A percentile compares a stretch with the other conserved stretches of the same genome.
Conservation (phyloP, 2,797 vertebrate species). For the Sciurus vulgaris region DNA sequence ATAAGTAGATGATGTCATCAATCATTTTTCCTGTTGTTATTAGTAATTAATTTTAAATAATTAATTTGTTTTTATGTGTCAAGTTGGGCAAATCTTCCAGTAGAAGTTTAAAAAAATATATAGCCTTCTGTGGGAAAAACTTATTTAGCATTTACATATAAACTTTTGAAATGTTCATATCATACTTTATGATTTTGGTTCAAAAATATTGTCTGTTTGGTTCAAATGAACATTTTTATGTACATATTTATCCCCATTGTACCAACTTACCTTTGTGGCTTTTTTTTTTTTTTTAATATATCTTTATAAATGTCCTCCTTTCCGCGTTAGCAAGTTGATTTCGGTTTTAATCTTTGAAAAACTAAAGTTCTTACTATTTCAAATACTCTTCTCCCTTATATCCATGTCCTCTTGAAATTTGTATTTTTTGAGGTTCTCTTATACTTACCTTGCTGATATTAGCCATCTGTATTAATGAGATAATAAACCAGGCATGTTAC, state of each 20-base stretch:
- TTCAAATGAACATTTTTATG: slow-evolving; percentile 16
- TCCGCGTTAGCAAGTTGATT: neutral
- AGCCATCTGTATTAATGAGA: slow-evolving; percentile 87
- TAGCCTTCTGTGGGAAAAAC: neutral
- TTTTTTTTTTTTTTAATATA: neutral
- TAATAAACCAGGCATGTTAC: slow-evolving; percentile 84
- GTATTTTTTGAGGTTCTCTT: slow-evolving; percentile 78
- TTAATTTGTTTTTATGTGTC: neutral
- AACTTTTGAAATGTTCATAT: neutral
- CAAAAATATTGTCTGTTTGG: neutral
- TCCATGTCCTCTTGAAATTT: slow-evolving; percentile 38
- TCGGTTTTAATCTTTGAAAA: slow-evolving; percentile 60
- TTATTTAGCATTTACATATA: slow-evolving; percentile 28
- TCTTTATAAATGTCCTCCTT: neutral
- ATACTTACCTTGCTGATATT: slow-evolving; percentile 82
- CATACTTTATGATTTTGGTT: slow-evolving; percentile 19
- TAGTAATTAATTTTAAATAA: slow-evolving; percentile 14
- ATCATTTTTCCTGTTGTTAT: neutral
- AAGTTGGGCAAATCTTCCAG: slow-evolving; percentile 25
- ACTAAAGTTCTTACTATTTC: slow-evolving; percentile 10
- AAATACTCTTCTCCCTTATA: slow-evolving; percentile 49
- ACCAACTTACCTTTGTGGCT: neutral
- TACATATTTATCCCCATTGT: neutral
- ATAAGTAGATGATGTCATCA: neutral
- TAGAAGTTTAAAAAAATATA: neutral